These are phyloP conservation scores for Dallia pectoralis DNA, from an alignment of 2,797 vertebrate genomes.

Conservation along the genomic window DNA sequence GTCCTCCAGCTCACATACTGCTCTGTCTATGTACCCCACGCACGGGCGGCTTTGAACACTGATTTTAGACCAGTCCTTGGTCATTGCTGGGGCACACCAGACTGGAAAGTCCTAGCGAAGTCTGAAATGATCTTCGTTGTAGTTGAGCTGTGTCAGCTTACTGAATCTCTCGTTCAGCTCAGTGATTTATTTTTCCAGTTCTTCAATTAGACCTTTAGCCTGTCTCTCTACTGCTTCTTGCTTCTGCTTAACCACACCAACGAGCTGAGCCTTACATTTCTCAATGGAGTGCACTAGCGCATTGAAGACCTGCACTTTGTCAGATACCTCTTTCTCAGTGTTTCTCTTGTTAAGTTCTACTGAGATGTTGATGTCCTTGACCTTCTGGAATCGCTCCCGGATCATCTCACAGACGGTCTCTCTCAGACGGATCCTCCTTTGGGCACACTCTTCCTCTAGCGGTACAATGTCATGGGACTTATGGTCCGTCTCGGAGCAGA, in stretches of 20 bases:
- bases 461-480: neutral
- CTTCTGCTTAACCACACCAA: neutral
- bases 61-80: constrained; percentile 1
- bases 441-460: neutral
- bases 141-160: neutral
- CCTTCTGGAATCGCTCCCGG: neutral
- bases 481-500: neutral
- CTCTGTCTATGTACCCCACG: neutral
- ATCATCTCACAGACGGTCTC: neutral
- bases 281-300: neutral
- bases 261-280: neutral
- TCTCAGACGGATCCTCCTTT: neutral
- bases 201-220: neutral
- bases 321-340: neutral
- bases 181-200: neutral
- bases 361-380: neutral
- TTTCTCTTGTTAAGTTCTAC: neutral
- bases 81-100: neutral
- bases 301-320: neutral
- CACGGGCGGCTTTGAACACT: neutral
- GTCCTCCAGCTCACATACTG: neutral
- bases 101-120: neutral
- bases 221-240: neutral
- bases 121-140: neutral
- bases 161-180: neutral